Evolutionary conservation across 2,797 vertebrate species (phyloP).

Genomic region (Siniperca scherzeri): DNA sequence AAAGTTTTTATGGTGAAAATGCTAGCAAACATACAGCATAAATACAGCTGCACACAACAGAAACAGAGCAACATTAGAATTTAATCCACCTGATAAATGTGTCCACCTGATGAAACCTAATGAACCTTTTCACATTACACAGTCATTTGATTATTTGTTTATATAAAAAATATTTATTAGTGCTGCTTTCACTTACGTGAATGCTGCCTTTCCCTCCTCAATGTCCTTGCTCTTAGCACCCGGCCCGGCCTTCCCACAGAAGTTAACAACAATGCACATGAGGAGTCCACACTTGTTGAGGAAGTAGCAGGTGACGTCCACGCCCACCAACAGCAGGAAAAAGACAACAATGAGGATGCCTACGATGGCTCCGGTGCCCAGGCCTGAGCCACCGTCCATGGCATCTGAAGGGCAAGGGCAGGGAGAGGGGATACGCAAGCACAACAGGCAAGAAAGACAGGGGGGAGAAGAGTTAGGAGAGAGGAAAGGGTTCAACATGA

Average conservation of each 20-base stretch:
- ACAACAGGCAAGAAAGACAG: slow-evolving; percentile 52
- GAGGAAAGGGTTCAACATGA: slow-evolving; percentile 52
- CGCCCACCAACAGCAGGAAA: slow-evolving; percentile 91
- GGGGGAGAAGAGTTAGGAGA: slow-evolving; percentile 42
- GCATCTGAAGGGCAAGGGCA: slow-evolving; percentile 81
- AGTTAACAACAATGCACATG: slow-evolving; percentile 98
- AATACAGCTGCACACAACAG: too few relatives aligned
- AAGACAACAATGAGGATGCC: slow-evolving; percentile 98
- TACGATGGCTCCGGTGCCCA: slow-evolving; percentile 95
- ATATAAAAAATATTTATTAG: too few relatives aligned
- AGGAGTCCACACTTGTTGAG: slow-evolving; percentile 98
- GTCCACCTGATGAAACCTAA: too few relatives aligned
- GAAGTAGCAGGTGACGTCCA: slow-evolving; percentile 98
- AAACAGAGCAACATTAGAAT: too few relatives aligned
- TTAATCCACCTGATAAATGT: too few relatives aligned
- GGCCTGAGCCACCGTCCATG: slow-evolving; percentile 81
- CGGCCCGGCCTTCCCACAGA: slow-evolving; percentile 95
- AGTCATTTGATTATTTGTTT: too few relatives aligned
- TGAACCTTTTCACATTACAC: too few relatives aligned
- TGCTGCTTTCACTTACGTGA: slow-evolving; percentile 89
- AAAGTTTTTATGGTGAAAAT: too few relatives aligned
- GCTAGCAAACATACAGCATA: too few relatives aligned
- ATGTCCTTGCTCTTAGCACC: slow-evolving; percentile 96
- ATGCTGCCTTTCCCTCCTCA: slow-evolving; percentile 97
- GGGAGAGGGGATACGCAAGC: slow-evolving; percentile 48